Evolutionary conservation across 2,113 vertebrate species (phyloP), one percentile per base, ranked within the genome.

Genomic region (Rhinoderma darwinii): DNA sequence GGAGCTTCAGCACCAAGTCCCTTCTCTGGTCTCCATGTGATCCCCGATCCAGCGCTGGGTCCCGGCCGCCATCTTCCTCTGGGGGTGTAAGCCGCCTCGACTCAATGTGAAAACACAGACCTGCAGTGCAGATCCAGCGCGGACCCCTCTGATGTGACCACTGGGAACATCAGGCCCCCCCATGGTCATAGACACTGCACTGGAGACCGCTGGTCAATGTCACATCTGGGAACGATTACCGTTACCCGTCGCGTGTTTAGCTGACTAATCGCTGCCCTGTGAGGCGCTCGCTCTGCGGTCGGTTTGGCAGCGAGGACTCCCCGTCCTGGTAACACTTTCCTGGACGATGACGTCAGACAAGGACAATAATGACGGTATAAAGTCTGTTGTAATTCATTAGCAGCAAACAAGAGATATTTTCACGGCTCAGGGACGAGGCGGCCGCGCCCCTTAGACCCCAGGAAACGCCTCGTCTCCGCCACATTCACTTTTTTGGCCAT

Each of bases 211-310:
- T 25, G 54, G 14, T 41, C n/a, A 43, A 63, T 68, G 37, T 7
- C 32, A 47, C 80, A 82, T 68, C 39, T 68, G 59, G 30, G 43
- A 35, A 68, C 80, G 44, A 82, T 82, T 82, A 82, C 3, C 59
- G 22, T 59, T 59, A 14, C n/a, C 51, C 10, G 82, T 73, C 50
- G 15, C 17, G 17, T 50, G 11, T 83, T 83, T 8, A 82, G 32
- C 63, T 32, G 81, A 14, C 12, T 51, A 35, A 66, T 70, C n/a
- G 8, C 27, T 73, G 22, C 54, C 50, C 51, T 73, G 78, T 59
- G 10, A 59, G 56, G 20, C 11, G 32, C 35, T 59, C 18, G 32
- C 50, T 56, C 17, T 66, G 56, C 2, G 59, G 12, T 44, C 18
- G 20, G 32, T 75, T 43, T 56, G 82, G 79, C 79, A 82, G 72